Base-by-base conservation (phyloP, 2,888 invertebrate genomes). In the Macrosiphum euphorbiae region DNA sequence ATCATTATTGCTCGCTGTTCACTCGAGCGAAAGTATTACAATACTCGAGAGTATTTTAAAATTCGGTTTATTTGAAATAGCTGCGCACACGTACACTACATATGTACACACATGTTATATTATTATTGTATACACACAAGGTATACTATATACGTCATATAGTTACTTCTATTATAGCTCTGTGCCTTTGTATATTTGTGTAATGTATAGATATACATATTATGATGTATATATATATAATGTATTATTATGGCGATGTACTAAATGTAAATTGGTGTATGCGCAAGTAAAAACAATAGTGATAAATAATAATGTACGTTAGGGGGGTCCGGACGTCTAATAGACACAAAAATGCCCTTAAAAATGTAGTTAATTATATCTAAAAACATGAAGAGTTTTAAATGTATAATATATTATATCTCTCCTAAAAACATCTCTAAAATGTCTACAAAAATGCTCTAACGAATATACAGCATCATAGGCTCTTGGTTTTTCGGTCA, bases 31-130 rank as follows among this genome's bases (percentile, higher is more conserved):
- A 88, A 88, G 35, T 58, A 41, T 55, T 58, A 41, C 41, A 58
- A 58, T 35, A 35, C 26, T 41, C 58, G 13, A 88, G 88, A 58
- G 41, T 35, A 88, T 88, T 88, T 58, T 41, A 35, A 41, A 88
- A 88, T 58, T 58, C 26, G 41, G 41, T 88, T 88, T 58, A 55
- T 88, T 88, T 58, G 58, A 58, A 88, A 35, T 67, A 67, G n/a
- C n/a, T 35, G n/a, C 1, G n/a, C n/a, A 26, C 26, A 35, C 4
- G 67, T 67, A 67, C 5, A 20, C 55, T 20, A 16, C n/a, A 67
- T 67, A 67, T n/a, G 52, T 16, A 55, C 24, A 5, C 55, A 20
- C 55, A 55, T 55, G 20, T 55, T 55, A 20, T 52, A 52, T 52
- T 52, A n/a, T 67, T n/a, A 13, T 67, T 67, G n/a, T 67, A 67